A percentile compares a stretch with the other conserved stretches of the same genome.
These are phyloP conservation scores for Cremastinae sp. DNA, from an alignment of 2,888 invertebrate genomes.

Conservation along the genomic window DNA sequence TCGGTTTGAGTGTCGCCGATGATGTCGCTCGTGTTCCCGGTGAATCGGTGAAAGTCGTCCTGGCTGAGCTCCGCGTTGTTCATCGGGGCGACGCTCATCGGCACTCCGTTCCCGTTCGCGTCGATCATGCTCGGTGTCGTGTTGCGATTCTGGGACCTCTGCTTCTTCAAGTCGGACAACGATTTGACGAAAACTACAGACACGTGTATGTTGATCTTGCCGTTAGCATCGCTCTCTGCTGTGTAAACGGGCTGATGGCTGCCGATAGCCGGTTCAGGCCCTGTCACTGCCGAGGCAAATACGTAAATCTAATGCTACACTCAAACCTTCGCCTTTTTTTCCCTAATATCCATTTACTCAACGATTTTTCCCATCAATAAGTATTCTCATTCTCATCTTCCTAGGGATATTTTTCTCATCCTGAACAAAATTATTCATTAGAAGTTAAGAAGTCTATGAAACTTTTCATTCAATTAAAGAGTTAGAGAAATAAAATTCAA, in stretches of 20 bases:
- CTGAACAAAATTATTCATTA: not conserved
- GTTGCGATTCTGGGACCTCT: conserved; percentile 91
- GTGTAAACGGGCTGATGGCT: conserved; percentile 82
- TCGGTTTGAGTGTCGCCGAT: conserved; percentile 87
- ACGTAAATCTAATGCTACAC: conserved; percentile 75
- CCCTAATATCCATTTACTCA: conserved; percentile 41
- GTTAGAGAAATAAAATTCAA: not conserved
- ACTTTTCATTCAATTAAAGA: not conserved
- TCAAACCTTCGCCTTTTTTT: conserved; percentile 48
- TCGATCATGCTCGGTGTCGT: conserved; percentile 81
- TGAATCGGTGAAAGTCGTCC: conserved; percentile 82
- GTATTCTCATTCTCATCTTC: not conserved
- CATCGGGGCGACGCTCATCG: conserved; percentile 78
- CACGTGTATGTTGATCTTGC: conserved; percentile 93
- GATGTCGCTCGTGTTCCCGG: conserved; percentile 89
- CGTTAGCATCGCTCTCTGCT: conserved; percentile 88
- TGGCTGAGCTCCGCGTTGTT: conserved; percentile 75
- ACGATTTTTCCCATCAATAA: conserved; percentile 11
- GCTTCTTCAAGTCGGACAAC: conserved; percentile 95
- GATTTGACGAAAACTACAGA: conserved; percentile 92
- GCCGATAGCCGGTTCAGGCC: conserved; percentile 75
- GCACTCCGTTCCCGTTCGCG: conserved; percentile 81
- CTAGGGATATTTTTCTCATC: not conserved
- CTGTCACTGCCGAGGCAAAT: conserved; percentile 79
- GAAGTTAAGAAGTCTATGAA: not conserved